These are phyloP conservation scores for Matsumurasca onukii DNA, from an alignment of 1,140 invertebrate genomes.

Conservation along the genomic window DNA sequence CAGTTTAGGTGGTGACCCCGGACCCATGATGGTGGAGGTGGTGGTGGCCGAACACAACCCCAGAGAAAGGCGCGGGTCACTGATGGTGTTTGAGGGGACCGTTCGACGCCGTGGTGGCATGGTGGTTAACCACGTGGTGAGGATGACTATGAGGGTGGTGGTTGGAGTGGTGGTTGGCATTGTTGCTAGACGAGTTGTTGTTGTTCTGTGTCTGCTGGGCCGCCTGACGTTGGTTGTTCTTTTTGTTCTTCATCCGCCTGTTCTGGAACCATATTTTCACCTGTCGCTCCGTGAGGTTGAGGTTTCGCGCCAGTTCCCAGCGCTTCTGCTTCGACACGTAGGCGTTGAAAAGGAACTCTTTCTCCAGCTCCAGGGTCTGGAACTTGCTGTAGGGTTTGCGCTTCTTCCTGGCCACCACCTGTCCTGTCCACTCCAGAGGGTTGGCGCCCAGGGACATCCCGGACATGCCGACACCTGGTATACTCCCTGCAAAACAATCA, in stretches of 20 bases:
- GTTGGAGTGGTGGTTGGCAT: constrained; percentile 52
- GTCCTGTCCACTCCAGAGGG: constrained; percentile 89
- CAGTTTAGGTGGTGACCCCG: constrained; percentile 38
- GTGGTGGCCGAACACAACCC: constrained; percentile 64
- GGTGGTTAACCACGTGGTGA: constrained; percentile 62
- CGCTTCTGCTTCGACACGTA: constrained; percentile 97
- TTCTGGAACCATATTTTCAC: constrained; percentile 98
- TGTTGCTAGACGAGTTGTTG: constrained; percentile 66
- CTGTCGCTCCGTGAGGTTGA: constrained; percentile 92
- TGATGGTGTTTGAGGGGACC: constrained; percentile 78
- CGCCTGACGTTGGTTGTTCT: constrained; percentile 87
- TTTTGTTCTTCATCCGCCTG: constrained; percentile 99
- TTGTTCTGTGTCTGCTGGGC: constrained; percentile 76
- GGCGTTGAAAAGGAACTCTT: constrained; percentile 94
- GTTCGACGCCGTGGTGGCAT: constrained; percentile 58
- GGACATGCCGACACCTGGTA: constrained; percentile 60
- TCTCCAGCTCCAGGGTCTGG: constrained; percentile 94
- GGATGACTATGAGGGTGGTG: constrained; percentile 61
- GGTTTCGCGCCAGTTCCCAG: constrained; percentile 91
- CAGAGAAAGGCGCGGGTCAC: constrained; percentile 84
- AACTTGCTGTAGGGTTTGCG: constrained; percentile 97
- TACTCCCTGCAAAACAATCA: constrained; percentile 61
- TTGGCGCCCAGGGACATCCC: constrained; percentile 67
- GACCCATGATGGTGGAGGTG: constrained; percentile 37
- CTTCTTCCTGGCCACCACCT: constrained; percentile 92